A percentile compares a stretch with the other conserved stretches of the same genome.
Conservation (phyloP, 2,797 vertebrate species). For the Argyrosomus regius region DNA sequence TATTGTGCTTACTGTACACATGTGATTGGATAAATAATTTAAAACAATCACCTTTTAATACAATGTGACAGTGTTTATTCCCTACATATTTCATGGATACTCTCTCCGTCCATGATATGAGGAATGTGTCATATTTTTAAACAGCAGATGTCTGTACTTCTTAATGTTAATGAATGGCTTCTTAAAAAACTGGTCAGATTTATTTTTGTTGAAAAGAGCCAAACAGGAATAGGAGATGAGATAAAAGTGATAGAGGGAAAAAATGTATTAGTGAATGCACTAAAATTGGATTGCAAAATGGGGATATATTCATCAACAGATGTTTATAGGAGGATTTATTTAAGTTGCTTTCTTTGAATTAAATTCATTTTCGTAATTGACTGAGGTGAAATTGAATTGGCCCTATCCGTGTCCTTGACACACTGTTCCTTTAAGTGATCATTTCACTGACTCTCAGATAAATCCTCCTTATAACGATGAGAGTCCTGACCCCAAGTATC, state of each 20-base stretch:
- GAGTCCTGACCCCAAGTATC: slow-evolving; percentile 75
- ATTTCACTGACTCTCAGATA: slow-evolving; percentile 71
- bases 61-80: slow-evolving; percentile 37
- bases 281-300: slow-evolving; percentile 57
- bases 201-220: slow-evolving; percentile 18
- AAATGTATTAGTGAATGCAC: slow-evolving; percentile 45
- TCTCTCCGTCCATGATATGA: slow-evolving; percentile 25
- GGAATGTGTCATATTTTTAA: slow-evolving; percentile 23
- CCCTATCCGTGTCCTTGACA: slow-evolving; percentile 70
- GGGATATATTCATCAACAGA: slow-evolving; percentile 39
- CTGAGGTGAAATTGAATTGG: slow-evolving; percentile 70
- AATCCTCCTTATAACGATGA: slow-evolving; percentile 77
- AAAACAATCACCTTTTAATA: slow-evolving; percentile 49
- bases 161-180: slow-evolving; percentile 17
- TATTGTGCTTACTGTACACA: slow-evolving; percentile 69
- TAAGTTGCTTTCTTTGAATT: slow-evolving; percentile 68
- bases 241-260: slow-evolving; percentile 23
- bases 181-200: neutral
- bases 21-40: slow-evolving; percentile 56
- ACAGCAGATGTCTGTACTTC: slow-evolving; percentile 1
- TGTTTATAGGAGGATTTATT: slow-evolving; percentile 58
- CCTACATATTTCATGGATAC: slow-evolving; percentile 20
- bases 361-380: slow-evolving; percentile 73
- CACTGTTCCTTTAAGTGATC: slow-evolving; percentile 72
- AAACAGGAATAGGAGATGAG: slow-evolving; percentile 31